These are phyloP conservation scores for Dorcus hopei DNA, from an alignment of 2,888 invertebrate species.

Conservation along the genomic window DNA sequence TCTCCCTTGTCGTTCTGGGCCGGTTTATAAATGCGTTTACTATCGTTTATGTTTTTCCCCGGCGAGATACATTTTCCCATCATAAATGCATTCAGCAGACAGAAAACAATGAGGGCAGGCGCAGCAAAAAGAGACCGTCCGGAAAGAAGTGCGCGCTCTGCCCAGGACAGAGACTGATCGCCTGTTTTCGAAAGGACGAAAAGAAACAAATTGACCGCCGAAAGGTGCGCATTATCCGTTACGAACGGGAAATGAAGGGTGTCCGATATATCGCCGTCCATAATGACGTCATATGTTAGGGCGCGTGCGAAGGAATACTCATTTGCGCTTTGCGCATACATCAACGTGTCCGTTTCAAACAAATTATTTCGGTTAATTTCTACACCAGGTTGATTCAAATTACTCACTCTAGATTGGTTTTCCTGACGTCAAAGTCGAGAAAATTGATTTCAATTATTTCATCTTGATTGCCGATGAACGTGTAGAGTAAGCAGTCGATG, in stretches of 20 bases:
- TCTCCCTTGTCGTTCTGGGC: too few species aligned
- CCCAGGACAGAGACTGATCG: background rate
- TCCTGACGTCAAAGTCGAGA: slow-evolving; percentile 73
- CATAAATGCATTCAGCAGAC: too few species aligned
- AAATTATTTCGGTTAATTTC: too few species aligned
- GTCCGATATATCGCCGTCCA: background rate
- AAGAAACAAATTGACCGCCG: background rate
- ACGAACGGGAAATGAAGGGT: background rate
- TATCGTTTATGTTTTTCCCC: too few species aligned
- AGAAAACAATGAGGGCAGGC: too few species aligned
- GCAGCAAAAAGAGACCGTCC: too few species aligned
- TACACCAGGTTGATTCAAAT: too few species aligned
- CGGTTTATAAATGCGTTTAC: too few species aligned
- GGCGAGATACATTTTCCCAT: too few species aligned
- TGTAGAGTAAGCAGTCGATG: slow-evolving; percentile 79
- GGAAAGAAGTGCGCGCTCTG: background rate
- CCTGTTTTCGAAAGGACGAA: background rate
- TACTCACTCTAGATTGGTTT: slow-evolving; percentile 66
- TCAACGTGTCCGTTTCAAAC: too few species aligned
- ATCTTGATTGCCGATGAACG: slow-evolving; percentile 73
- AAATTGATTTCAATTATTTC: slow-evolving; percentile 82
- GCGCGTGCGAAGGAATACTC: background rate
- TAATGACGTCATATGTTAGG: background rate
- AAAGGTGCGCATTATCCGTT: background rate
- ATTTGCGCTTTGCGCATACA: too few species aligned